Evolutionary conservation across 2,113 vertebrate genomes (phyloP).

Genomic region (Clarias magur): DNA sequence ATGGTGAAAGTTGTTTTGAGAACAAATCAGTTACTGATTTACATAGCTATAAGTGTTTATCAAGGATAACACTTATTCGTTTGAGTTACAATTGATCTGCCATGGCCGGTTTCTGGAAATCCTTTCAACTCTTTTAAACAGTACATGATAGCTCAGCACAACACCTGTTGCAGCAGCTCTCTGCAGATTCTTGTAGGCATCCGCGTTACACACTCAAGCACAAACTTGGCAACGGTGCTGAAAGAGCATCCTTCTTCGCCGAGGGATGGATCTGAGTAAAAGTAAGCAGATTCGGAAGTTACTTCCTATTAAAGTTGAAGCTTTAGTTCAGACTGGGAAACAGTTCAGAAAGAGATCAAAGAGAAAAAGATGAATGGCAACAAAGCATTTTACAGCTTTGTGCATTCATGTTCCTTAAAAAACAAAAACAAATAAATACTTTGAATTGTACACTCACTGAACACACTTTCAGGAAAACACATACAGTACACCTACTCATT

Average conservation of each 20-base stretch:
- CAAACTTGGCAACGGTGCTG: conserved; percentile 65
- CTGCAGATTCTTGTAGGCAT: conserved; percentile 72
- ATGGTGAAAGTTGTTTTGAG: not conserved
- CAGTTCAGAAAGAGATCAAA: not conserved
- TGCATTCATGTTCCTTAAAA: not conserved
- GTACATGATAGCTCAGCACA: no score
- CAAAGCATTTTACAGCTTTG: not conserved
- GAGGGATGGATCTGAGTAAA: conserved; percentile 60
- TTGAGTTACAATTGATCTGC: not conserved
- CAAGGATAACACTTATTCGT: not conserved
- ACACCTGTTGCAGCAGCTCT: conserved; percentile 71
- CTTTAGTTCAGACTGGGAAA: not conserved
- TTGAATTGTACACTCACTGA: not conserved
- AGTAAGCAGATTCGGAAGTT: conserved; percentile 6
- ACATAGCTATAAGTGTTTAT: not conserved
- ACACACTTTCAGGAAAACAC: not conserved
- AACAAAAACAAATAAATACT: no score
- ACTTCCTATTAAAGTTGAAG: not conserved
- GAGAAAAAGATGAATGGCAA: not conserved
- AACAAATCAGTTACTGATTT: not conserved
- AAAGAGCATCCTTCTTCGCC: conserved; percentile 62
- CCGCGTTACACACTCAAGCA: conserved; percentile 70
- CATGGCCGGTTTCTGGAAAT: not conserved
- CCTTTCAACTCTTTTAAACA: not conserved
- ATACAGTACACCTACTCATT: no score